Base-by-base conservation (phyloP, 2,113 vertebrate genomes). In the Pachypanchax playfairii region DNA sequence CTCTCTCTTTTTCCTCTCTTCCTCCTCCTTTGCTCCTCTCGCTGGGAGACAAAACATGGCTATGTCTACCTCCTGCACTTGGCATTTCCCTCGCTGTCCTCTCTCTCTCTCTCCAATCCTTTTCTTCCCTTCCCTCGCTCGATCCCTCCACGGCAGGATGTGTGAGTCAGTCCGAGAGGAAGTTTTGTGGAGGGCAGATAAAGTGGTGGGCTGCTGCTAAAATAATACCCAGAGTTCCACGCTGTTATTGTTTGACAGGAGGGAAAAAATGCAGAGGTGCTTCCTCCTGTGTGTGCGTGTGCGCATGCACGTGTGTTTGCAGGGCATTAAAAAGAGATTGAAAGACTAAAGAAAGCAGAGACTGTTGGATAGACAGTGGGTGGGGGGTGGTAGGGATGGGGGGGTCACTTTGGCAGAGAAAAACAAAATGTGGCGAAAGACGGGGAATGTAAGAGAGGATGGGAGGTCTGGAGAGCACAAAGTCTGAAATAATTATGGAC, bases 171-270 rank as follows among this genome's bases (percentile, higher is more conserved):
- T 72, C 62, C 47, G 75, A 77, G 79, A 93, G 93, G 93, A 95
- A 94, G 92, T 88, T 83, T 92, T 94, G 94, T 83, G 89, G 73
- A 73, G 91, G 59, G 90, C 86, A 94, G 94, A 95, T 95, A 94
- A 94, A 94, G 92, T 71, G 76, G 83, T 80, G 88, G 89, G 89
- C 60, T 64, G 84, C 89, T 85, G 90, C 88, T 88, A 90, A 87
- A 90, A 91, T 91, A 92, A 92, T 92, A 92, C 78, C 86, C 84
- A 85, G 86, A 82, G 70, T 90, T 88, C 84, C 81, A 85, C 80
- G 36, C 65, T 90, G 89, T 92, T 93, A 91, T 93, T 92, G 90
- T 91, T 91, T 84, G 78, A 91, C 65, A 29, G 29, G 57, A 24
- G 67, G 75, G 73, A 12, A 31, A 73, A 82, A 87, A 89, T 87